Base-by-base conservation (phyloP, 2,797 vertebrate species). In the Chromis chromis region DNA sequence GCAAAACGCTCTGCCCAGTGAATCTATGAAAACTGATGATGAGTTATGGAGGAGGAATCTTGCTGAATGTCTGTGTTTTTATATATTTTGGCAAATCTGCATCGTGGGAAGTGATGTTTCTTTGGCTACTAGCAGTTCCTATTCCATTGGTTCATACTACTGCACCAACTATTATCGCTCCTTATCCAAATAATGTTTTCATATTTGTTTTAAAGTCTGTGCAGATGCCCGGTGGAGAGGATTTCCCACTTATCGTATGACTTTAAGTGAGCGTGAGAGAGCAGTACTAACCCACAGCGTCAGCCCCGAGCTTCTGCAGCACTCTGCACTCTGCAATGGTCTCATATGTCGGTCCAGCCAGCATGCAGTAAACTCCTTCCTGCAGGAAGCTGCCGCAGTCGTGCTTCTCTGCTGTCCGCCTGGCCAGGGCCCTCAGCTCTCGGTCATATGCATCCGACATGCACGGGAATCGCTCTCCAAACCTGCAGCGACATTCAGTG, bases 401-500 rank as follows among this genome's bases (percentile, higher is more conserved):
- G 75, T 94, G 92, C 66, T 96, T 93, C 81, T 91, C 39, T 0
- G 92, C 94, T 0, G 87, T 87, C 71, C 92, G 48, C 78, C 44
- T 80, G 1, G 92, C 93, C 86, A 96, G 70, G 49, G 40, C 0
- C 0, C 79, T 84, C 79, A 96, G 79, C 0, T 93, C 86, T 59
- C 73, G 78, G 55, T 96, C 95, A 5, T 96, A 97, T 0, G 95
- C 95, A 4, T 96, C 95, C 0, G 96, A 96, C 95, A 96, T 96
- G 90, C 94, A 95, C 2, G 92, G 95, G 86, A 97, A 97, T 42
- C 96, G 95, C 21, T 83, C 82, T 1, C 96, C 96, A 60, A 96
- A 96, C 89, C 96, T 97, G 88, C 6, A 63, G 28, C n/a, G 31
- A 53, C 8, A 55, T 39, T 2, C 49, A 49, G 74, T 33, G 0